phyloP scores from a whole-genome alignment of 2,888 invertebrate species.

The Orthosia incerta region DNA sequence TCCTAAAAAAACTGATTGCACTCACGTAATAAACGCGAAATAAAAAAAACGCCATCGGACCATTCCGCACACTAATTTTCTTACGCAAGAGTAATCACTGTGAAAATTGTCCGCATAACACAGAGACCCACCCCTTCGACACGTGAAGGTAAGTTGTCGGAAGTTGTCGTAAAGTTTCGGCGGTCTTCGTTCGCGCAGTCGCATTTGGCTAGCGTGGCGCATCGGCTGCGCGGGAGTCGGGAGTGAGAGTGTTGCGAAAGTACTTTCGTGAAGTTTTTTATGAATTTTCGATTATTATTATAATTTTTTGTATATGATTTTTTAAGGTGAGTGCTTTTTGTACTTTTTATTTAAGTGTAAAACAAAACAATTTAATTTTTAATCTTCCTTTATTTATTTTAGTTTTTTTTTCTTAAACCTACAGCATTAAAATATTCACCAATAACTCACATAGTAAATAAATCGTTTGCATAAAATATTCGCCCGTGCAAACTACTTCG shows the following conservation, averaged over 20 bases:
- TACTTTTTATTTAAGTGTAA: not conserved
- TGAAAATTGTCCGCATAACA: constrained; percentile 55
- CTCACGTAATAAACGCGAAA: constrained; percentile 34
- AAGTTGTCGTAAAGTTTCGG: constrained; percentile 56
- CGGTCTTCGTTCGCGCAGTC: constrained; percentile 50
- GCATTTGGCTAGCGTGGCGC: constrained; percentile 59
- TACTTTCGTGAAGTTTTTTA: constrained; percentile 37
- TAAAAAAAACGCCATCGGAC: constrained; percentile 40
- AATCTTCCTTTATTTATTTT: not conserved
- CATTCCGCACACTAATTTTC: constrained; percentile 49
- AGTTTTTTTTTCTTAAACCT: not conserved
- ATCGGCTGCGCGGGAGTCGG: constrained; percentile 64
- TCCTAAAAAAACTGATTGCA: not conserved
- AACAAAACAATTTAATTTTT: not conserved
- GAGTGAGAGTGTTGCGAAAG: constrained; percentile 58
- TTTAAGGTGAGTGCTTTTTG: constrained; percentile 38
- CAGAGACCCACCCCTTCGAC: constrained; percentile 57
- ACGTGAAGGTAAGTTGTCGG: constrained; percentile 52
- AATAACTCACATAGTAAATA: not conserved
- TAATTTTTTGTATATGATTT: constrained; percentile 7
- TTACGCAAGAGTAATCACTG: constrained; percentile 56
- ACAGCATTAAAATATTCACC: not conserved
- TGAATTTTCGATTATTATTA: not conserved
- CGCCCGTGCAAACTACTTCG: not conserved
- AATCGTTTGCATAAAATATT: constrained; percentile 3